These are phyloP conservation scores for Drosophila histrio DNA, from an alignment of 2,888 invertebrate genomes.

Conservation along the genomic window DNA sequence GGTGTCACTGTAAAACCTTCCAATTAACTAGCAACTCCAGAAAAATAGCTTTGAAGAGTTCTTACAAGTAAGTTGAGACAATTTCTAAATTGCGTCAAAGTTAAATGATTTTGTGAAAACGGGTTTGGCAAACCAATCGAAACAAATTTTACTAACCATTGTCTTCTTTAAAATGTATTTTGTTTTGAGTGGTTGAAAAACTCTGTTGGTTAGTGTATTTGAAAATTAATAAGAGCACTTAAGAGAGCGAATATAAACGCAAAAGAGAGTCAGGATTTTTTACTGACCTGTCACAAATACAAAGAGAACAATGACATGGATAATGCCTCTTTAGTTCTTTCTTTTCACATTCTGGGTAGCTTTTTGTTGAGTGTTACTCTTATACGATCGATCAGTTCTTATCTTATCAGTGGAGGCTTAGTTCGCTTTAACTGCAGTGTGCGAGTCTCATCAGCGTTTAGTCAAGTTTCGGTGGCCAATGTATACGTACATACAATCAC, in stretches of 20 bases:
- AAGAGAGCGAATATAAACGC: constrained; percentile 1
- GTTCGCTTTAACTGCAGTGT: constrained; percentile 39
- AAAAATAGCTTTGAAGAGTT: too few relatives aligned
- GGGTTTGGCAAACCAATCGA: too few relatives aligned
- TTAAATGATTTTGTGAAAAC: too few relatives aligned
- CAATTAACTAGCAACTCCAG: too few relatives aligned
- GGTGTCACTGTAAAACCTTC: too few relatives aligned
- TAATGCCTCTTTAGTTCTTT: not conserved
- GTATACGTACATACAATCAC: constrained; percentile 48
- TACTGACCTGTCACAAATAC: constrained; percentile 60
- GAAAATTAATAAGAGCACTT: not conserved
- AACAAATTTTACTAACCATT: too few relatives aligned
- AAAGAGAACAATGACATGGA: constrained; percentile 7
- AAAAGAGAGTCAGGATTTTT: constrained; percentile 35
- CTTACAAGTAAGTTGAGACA: too few relatives aligned
- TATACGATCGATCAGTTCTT: constrained; percentile 51
- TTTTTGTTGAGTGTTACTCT: constrained; percentile 19
- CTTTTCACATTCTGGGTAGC: not conserved
- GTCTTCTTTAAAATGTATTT: too few relatives aligned
- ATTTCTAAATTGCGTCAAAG: too few relatives aligned
- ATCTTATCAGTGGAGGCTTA: constrained; percentile 64
- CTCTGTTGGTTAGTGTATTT: not conserved
- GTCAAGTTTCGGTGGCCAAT: constrained; percentile 62
- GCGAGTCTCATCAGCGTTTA: constrained; percentile 42
- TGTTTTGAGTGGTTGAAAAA: not conserved